Evolutionary conservation across 2,113 vertebrate genomes (phyloP).

Genomic region (Meriones unguiculatus): DNA sequence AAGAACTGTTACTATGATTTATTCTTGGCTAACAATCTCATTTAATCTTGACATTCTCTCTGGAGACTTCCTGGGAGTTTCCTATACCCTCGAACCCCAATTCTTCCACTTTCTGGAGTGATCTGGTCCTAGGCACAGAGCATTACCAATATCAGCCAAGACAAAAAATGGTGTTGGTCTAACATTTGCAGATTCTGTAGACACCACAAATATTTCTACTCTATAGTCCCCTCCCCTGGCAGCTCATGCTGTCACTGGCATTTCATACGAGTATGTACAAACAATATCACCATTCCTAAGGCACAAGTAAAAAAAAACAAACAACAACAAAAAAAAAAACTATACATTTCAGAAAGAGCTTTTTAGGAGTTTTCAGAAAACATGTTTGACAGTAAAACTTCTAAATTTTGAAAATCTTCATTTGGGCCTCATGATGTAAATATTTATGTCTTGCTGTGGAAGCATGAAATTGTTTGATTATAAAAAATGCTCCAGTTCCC

Average conservation of each 20-base stretch:
- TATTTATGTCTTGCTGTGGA: conserved; percentile 17
- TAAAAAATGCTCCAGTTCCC: background rate
- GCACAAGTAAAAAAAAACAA: background rate
- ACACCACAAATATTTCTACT: background rate
- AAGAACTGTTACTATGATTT: background rate
- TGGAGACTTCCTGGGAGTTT: background rate
- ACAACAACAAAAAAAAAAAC: background rate
- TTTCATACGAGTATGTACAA: background rate
- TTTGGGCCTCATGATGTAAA: background rate
- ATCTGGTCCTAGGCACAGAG: background rate
- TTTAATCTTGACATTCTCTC: conserved; percentile 22
- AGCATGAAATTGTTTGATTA: conserved; percentile 16
- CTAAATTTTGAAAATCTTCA: conserved; percentile 19
- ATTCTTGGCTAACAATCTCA: conserved; percentile 26
- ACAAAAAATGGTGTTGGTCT: background rate
- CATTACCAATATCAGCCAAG: background rate
- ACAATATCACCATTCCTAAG: background rate
- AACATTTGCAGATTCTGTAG: background rate
- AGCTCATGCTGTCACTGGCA: background rate
- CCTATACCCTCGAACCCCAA: accelerated
- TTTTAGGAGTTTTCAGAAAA: conserved; percentile 45
- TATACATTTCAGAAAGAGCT: background rate
- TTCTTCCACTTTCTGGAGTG: background rate
- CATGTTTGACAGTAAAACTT: conserved; percentile 27
- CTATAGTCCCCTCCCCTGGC: background rate